Evolutionary conservation across 2,888 invertebrate species (phyloP).

Genomic region (Synanthedon vespiformis): DNA sequence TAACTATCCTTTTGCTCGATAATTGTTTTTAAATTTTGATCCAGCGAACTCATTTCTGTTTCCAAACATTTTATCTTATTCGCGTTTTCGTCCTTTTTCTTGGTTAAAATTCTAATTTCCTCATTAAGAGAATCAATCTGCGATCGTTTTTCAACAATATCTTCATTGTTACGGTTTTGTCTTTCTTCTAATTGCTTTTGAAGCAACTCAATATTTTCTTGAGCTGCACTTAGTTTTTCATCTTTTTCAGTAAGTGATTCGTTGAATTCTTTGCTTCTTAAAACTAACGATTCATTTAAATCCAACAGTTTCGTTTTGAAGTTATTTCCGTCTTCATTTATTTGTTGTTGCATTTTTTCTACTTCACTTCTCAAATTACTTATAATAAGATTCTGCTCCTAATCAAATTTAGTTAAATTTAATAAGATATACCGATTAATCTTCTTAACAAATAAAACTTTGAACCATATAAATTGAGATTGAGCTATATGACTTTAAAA

Average conservation of each 20-base stretch:
- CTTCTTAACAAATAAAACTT: too few relatives aligned
- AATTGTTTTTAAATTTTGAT: constrained; percentile 13
- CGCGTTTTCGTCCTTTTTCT: constrained; percentile 13
- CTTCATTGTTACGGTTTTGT: constrained; percentile 19
- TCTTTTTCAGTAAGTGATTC: constrained; percentile 28
- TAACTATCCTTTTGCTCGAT: constrained; percentile 13
- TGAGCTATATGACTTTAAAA: too few relatives aligned
- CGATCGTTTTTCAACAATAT: constrained; percentile 15
- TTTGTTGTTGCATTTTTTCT: constrained; percentile 30
- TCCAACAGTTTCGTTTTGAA: constrained; percentile 22
- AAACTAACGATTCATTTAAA: constrained; percentile 24
- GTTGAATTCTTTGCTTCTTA: constrained; percentile 28
- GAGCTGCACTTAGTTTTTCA: constrained; percentile 27
- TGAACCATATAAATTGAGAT: too few relatives aligned
- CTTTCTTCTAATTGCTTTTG: constrained; percentile 22
- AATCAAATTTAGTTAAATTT: constrained; percentile 21
- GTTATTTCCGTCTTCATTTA: constrained; percentile 25
- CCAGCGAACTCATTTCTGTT: constrained; percentile 15
- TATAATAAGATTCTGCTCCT: constrained; percentile 33
- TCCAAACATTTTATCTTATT: constrained; percentile 11
- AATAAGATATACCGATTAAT: too few relatives aligned
- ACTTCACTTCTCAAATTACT: constrained; percentile 35
- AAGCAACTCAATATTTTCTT: constrained; percentile 23
- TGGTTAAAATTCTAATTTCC: constrained; percentile 19
- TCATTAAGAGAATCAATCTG: constrained; percentile 21